Conservation (phyloP, 2,888 invertebrate genomes). For the Ectropis crepuscularia region DNA sequence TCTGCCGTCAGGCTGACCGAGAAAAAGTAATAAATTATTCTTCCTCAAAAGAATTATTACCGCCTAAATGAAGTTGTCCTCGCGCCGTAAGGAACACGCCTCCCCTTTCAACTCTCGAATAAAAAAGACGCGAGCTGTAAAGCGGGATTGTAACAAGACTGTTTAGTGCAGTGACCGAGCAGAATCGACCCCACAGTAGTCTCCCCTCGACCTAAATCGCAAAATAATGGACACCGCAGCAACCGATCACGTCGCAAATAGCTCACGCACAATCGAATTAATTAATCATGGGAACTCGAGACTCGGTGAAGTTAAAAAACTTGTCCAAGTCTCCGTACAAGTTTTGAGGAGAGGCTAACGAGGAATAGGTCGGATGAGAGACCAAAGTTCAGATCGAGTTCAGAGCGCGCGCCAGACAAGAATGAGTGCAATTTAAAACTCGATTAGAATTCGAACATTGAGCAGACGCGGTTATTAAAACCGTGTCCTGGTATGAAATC, state of each 20-base stretch:
- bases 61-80: slow-evolving; percentile 64
- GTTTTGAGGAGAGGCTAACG: slow-evolving; percentile 83
- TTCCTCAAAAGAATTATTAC: slow-evolving; percentile 47
- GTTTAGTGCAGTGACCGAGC: slow-evolving; percentile 76
- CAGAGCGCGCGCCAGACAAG: slow-evolving; percentile 73
- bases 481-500: slow-evolving; percentile 56
- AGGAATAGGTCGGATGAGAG: slow-evolving; percentile 74
- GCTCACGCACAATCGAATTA: slow-evolving; percentile 81
- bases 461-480: slow-evolving; percentile 76
- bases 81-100: slow-evolving; percentile 55
- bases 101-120: slow-evolving; percentile 59
- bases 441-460: slow-evolving; percentile 82
- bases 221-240: slow-evolving; percentile 74
- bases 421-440: slow-evolving; percentile 84
- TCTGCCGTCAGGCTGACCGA: slow-evolving; percentile 39
- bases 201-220: slow-evolving; percentile 72
- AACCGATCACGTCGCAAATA: slow-evolving; percentile 72
- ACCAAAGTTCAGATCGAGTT: slow-evolving; percentile 73
- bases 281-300: slow-evolving; percentile 80
- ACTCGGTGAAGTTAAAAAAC: slow-evolving; percentile 77
- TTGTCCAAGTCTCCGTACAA: slow-evolving; percentile 70
- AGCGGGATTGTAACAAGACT: slow-evolving; percentile 68
- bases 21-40: slow-evolving; percentile 47
- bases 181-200: slow-evolving; percentile 65
- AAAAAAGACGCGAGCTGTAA: slow-evolving; percentile 63